These are phyloP conservation scores for Drosophila seguyi DNA, from an alignment of 1,140 invertebrate genomes.

Conservation along the genomic window DNA sequence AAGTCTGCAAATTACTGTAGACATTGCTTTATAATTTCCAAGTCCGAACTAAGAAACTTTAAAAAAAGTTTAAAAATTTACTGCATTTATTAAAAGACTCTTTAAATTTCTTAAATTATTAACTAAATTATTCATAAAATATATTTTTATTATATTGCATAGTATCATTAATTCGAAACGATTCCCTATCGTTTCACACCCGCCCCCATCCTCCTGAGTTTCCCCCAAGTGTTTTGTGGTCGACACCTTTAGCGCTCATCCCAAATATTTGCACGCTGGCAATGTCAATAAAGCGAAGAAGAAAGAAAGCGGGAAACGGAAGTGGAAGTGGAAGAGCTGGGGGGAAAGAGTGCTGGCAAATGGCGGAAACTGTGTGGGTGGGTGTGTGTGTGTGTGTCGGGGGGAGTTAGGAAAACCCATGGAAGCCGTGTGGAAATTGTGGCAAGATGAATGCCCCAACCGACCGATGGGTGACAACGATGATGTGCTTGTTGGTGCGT, in stretches of 20 bases:
- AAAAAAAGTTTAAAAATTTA: too few relatives aligned
- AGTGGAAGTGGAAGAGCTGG: background rate
- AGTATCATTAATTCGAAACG: background rate
- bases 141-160: too few relatives aligned
- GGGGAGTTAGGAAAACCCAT: background rate
- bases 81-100: too few relatives aligned
- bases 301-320: slow-evolving; percentile 33
- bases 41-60: too few relatives aligned
- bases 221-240: slow-evolving; percentile 26
- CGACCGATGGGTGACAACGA: slow-evolving; percentile 5
- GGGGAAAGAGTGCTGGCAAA: slow-evolving; percentile 22
- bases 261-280: slow-evolving; percentile 66
- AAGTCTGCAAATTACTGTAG: too few relatives aligned
- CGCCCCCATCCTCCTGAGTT: background rate
- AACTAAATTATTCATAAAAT: background rate
- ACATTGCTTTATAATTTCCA: too few relatives aligned
- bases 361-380: slow-evolving; percentile 4
- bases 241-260: slow-evolving; percentile 66
- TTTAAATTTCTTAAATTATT: background rate
- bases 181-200: background rate
- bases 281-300: slow-evolving; percentile 63
- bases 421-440: slow-evolving; percentile 19
- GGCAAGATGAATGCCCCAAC: slow-evolving; percentile 26
- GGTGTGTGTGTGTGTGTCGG: background rate
- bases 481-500: background rate